Conservation (phyloP, 1,140 invertebrate species). For the Drosophila orena region DNA sequence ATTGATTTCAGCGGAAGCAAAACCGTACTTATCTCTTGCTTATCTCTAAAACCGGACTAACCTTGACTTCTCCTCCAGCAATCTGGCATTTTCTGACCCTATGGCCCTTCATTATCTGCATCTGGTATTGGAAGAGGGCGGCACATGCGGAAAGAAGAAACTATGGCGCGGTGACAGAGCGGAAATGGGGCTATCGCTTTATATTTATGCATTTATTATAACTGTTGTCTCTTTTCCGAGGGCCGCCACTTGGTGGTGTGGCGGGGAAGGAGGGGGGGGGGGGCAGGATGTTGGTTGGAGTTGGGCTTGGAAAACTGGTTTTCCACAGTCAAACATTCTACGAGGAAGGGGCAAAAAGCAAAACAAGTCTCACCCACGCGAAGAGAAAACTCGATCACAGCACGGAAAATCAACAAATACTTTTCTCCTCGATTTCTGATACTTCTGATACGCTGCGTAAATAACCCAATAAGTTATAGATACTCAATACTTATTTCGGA, state of each 20-base stretch:
- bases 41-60: slow-evolving; percentile 13
- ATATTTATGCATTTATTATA: slow-evolving; percentile 43
- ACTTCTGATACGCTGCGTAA: too few relatives aligned
- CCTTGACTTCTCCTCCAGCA: slow-evolving; percentile 13
- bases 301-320: slow-evolving; percentile 25
- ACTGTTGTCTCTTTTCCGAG: slow-evolving; percentile 18
- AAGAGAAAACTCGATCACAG: slow-evolving; percentile 27
- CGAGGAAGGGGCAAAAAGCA: neutral
- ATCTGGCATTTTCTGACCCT: slow-evolving; percentile 17
- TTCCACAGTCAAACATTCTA: slow-evolving; percentile 16
- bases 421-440: neutral
- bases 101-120: slow-evolving; percentile 15
- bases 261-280: neutral
- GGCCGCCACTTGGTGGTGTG: neutral
- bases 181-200: slow-evolving; percentile 33
- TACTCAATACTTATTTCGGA: too few relatives aligned
- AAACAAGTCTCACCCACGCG: slow-evolving; percentile 22
- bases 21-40: neutral
- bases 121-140: neutral
- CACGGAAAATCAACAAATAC: neutral
- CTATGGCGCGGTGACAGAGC: slow-evolving; percentile 29
- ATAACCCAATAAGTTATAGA: too few relatives aligned
- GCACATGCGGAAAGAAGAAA: neutral
- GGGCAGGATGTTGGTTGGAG: slow-evolving; percentile 22
- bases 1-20: too few relatives aligned